These are phyloP conservation scores for Euplexia lucipara DNA, from an alignment of 2,888 invertebrate genomes.

Conservation along the genomic window DNA sequence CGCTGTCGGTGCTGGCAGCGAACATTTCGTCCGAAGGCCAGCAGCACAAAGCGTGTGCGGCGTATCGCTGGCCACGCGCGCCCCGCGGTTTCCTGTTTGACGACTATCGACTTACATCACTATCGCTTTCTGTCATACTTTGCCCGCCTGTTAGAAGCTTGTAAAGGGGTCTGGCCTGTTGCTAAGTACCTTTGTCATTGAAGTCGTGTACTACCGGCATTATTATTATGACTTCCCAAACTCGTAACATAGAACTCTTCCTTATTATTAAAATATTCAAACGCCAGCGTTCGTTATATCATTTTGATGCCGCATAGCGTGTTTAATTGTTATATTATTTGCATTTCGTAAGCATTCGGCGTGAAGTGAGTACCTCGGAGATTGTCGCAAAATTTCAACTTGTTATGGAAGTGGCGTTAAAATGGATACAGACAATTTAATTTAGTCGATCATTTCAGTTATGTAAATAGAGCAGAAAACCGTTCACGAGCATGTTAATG, in stretches of 20 bases:
- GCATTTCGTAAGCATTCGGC: conserved; percentile 74
- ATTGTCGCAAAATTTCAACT: conserved; percentile 73
- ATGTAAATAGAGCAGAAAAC: conserved; percentile 86
- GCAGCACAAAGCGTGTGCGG: conserved; percentile 84
- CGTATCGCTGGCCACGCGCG: conserved; percentile 87
- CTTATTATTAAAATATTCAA: conserved; percentile 82
- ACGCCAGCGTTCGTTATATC: conserved; percentile 71
- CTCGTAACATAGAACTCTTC: conserved; percentile 78
- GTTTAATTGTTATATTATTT: conserved; percentile 74
- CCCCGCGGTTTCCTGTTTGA: conserved; percentile 90
- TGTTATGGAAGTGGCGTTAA: conserved; percentile 72
- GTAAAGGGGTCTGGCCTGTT: conserved; percentile 88
- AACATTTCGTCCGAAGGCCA: conserved; percentile 88
- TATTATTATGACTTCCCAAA: conserved; percentile 84
- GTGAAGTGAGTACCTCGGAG: conserved; percentile 67
- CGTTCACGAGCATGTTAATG: conserved; percentile 78
- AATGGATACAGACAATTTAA: conserved; percentile 82
- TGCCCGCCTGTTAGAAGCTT: conserved; percentile 86
- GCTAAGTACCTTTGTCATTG: conserved; percentile 86
- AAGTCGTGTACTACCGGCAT: conserved; percentile 82
- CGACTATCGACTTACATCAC: conserved; percentile 91
- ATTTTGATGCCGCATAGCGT: conserved; percentile 70
- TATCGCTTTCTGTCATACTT: conserved; percentile 89
- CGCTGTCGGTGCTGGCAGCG: conserved; percentile 75
- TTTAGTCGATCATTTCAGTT: conserved; percentile 84